phyloP scores from a whole-genome alignment of 2,113 vertebrate genomes.

The Scalopus aquaticus region DNA sequence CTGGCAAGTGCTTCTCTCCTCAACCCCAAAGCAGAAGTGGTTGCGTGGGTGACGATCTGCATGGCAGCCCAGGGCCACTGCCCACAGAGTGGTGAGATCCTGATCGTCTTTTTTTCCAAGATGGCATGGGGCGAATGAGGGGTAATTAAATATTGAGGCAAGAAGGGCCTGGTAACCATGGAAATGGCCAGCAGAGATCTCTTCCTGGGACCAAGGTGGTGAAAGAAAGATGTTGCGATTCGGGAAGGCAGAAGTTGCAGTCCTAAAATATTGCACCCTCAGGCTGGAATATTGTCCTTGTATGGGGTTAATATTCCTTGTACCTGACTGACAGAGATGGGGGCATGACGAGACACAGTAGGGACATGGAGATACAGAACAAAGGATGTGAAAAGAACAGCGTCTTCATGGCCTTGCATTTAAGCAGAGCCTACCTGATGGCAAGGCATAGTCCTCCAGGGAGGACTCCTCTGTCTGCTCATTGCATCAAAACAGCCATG shows the following conservation, averaged over 20 bases:
- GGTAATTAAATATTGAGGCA: conserved; percentile 15
- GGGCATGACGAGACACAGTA: neutral
- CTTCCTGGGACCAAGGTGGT: neutral
- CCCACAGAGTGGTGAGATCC: neutral
- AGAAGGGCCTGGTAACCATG: neutral
- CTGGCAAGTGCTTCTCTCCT: neutral
- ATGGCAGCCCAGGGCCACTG: neutral
- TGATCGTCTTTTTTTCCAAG: neutral
- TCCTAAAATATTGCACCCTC: neutral
- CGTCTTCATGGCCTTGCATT: neutral
- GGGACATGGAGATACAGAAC: neutral
- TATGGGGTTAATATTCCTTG: neutral
- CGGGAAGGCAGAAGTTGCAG: neutral
- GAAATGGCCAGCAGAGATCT: neutral
- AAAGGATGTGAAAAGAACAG: neutral
- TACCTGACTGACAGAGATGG: neutral
- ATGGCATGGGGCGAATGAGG: neutral
- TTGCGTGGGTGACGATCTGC: neutral
- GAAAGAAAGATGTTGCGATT: neutral
- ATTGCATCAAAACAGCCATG: neutral
- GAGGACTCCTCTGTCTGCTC: neutral
- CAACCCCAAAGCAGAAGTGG: conserved; percentile 38
- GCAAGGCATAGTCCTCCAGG: neutral
- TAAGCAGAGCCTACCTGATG: neutral
- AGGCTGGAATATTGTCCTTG: neutral